Evolutionary conservation across 1,140 invertebrate genomes (phyloP), one percentile per base, ranked within the genome.

Genomic region (Plodia interpunctella): DNA sequence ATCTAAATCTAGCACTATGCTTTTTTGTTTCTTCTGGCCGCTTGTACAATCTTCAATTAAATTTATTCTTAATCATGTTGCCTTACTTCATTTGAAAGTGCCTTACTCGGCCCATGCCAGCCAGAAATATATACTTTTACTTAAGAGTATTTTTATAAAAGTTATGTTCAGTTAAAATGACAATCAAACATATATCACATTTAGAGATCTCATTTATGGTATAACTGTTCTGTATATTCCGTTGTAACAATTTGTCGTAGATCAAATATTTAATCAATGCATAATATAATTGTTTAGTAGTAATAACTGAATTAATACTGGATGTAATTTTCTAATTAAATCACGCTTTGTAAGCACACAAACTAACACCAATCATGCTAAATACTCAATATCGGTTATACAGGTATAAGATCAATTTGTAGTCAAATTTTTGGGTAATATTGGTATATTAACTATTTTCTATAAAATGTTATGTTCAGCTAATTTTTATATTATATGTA

Each of bases 311-410:
- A 15, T 44, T 15, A 15, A 15, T 32, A 32, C 30, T 44, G 38
- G 38, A 44, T 15, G 9, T 32, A 25, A 44, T 44, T 13, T 56
- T 53, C n/a, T n/a, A n/a, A n/a, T n/a, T n/a, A n/a, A n/a, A n/a
- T n/a, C n/a, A n/a, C n/a, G 57, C 51, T 50, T 44, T 61, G 21
- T 55, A 6, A 32, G 9, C 30, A 6, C 6, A 5, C 30, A 10
- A 32, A 8, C 30, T 32, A 32, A 32, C 30, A 32, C 13, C 5
- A 44, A 15, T 44, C 38, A 15, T 44, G 38, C 38, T n/a, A 44
- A 44, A 44, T 44, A 44, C 9, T 44, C n/a, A 44, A 44, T 44
- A 17, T 15, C n/a, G 30, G 5, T 44, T 17, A 44, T 44, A 15
- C 15, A 17, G 38, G 38, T n/a, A 5, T 15, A 17, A 15, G 13